Conservation (phyloP, 2,113 vertebrate genomes). For the Cynopterus brachyotis region DNA sequence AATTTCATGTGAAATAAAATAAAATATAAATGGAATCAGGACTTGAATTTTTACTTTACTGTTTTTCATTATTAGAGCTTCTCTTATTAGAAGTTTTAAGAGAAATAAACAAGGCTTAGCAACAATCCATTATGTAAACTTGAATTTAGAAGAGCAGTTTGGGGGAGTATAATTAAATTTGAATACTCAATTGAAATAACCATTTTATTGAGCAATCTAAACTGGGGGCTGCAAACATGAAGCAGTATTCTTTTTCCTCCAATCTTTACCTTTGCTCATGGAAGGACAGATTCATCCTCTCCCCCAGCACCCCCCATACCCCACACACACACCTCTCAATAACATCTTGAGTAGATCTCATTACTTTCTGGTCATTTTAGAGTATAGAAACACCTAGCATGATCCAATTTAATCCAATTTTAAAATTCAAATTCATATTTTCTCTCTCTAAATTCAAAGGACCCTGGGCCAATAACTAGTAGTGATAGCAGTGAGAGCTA, state of each 20-base stretch:
- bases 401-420: background rate
- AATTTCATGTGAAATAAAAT: background rate
- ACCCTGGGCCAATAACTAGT: background rate
- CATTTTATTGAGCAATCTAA: background rate
- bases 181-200: background rate
- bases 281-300: background rate
- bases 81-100: conserved; percentile 31
- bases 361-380: conserved; percentile 15
- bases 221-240: background rate
- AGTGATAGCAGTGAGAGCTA: background rate
- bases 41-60: conserved; percentile 15
- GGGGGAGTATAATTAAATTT: background rate
- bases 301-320: too few species aligned
- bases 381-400: background rate
- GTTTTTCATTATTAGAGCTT: conserved; percentile 48
- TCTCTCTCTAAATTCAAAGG: background rate
- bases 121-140: background rate
- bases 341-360: background rate
- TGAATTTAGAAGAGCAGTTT: conserved; percentile 7
- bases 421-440: background rate
- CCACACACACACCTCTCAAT: background rate
- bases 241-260: background rate
- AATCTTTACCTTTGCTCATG: background rate
- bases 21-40: conserved; percentile 6
- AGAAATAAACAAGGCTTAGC: background rate